These are phyloP conservation scores for Neodiprion pinetum DNA, from an alignment of 1,140 invertebrate genomes.

Conservation along the genomic window DNA sequence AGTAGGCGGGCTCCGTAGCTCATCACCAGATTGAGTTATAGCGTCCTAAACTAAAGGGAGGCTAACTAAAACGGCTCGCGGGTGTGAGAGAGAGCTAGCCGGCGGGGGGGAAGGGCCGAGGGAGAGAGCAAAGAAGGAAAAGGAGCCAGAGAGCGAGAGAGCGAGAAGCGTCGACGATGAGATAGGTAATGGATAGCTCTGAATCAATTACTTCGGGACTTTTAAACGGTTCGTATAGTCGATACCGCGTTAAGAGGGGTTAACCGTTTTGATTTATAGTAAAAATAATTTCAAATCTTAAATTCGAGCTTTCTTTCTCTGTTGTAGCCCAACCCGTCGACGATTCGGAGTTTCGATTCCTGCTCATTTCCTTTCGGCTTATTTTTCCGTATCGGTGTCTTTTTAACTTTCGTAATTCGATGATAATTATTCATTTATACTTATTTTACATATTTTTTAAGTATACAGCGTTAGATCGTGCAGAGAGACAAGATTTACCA, in stretches of 20 bases:
- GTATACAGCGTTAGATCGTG: too few relatives aligned
- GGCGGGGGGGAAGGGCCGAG: neutral
- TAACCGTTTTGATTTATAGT: neutral
- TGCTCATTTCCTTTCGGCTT: too few relatives aligned
- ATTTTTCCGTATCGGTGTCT: too few relatives aligned
- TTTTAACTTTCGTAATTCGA: too few relatives aligned
- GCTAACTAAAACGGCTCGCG: neutral
- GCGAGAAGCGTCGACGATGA: constrained; percentile 10
- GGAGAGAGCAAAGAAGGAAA: too few relatives aligned
- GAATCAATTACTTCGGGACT: neutral
- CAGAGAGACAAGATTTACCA: too few relatives aligned
- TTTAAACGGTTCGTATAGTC: neutral
- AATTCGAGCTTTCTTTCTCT: neutral
- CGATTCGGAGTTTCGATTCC: too few relatives aligned
- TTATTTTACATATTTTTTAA: too few relatives aligned
- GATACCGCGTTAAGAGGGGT: neutral
- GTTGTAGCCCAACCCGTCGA: too few relatives aligned
- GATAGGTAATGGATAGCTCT: constrained; percentile 24
- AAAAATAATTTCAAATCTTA: neutral
- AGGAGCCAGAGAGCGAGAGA: neutral
- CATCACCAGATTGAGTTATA: constrained; percentile 46
- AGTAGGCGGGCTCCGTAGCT: constrained; percentile 44
- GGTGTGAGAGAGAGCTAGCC: neutral
- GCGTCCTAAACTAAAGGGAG: constrained; percentile 38
- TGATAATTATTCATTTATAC: too few relatives aligned